Evolutionary conservation across 2,888 invertebrate genomes (phyloP).

Genomic region (Caradrina clavipalpis): DNA sequence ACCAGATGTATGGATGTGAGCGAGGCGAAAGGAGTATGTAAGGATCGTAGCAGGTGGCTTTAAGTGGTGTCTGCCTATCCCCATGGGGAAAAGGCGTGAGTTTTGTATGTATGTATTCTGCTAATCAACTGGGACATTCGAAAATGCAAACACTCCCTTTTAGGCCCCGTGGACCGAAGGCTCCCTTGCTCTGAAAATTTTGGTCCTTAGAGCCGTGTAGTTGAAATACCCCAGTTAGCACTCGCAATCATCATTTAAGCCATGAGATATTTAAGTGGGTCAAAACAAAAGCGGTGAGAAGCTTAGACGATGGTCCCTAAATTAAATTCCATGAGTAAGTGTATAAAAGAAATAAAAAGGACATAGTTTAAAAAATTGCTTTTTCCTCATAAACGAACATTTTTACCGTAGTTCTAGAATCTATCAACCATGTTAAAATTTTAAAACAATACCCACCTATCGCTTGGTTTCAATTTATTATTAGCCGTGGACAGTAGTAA

Average conservation of each 20-base stretch:
- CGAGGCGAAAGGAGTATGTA: too few relatives aligned
- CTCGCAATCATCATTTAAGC: not conserved
- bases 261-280: not conserved
- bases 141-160: not conserved
- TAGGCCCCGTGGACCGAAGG: not conserved
- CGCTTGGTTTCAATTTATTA: constrained; percentile 13
- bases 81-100: too few relatives aligned
- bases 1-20: too few relatives aligned
- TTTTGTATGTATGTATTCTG: too few relatives aligned
- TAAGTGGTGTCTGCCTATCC: too few relatives aligned
- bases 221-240: not conserved
- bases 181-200: not conserved
- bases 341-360: too few relatives aligned
- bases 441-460: constrained; percentile 20
- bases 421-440: not conserved
- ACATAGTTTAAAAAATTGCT: too few relatives aligned
- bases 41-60: too few relatives aligned
- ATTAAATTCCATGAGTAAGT: not conserved
- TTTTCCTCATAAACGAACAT: not conserved
- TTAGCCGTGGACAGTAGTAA: constrained; percentile 31
- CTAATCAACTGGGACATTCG: not conserved
- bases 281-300: not conserved
- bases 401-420: not conserved
- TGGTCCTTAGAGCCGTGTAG: constrained; percentile 12
- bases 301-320: too few relatives aligned